These are phyloP conservation scores for Tromatobia lineatoria DNA, from an alignment of 2,888 invertebrate genomes.

Conservation along the genomic window DNA sequence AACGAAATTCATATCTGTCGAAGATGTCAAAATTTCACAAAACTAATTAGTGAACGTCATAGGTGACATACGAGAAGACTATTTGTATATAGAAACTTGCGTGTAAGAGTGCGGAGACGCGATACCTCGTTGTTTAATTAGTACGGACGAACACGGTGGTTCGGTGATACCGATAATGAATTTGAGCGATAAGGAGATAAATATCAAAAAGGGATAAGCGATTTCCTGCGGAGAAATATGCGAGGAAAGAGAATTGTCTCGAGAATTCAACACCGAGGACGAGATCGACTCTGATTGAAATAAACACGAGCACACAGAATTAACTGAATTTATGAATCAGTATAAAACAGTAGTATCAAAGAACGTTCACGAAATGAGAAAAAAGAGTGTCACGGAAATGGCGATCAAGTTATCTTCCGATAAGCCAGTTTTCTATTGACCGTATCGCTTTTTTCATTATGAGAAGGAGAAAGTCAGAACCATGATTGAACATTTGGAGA, in stretches of 20 bases:
- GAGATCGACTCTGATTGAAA: slow-evolving; percentile 51
- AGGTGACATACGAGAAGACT: slow-evolving; percentile 36
- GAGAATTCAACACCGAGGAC: slow-evolving; percentile 21
- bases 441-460: slow-evolving; percentile 73
- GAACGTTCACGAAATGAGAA: slow-evolving; percentile 63
- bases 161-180: slow-evolving; percentile 63
- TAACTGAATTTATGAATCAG: slow-evolving; percentile 48
- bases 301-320: slow-evolving; percentile 31
- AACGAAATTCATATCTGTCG: slow-evolving; percentile 29
- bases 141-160: slow-evolving; percentile 61
- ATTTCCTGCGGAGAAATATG: slow-evolving; percentile 49
- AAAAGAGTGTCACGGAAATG: slow-evolving; percentile 69
- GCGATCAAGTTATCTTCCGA: slow-evolving; percentile 71
- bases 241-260: slow-evolving; percentile 45
- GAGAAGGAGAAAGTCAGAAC: slow-evolving; percentile 71
- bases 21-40: slow-evolving; percentile 54
- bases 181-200: slow-evolving; percentile 37
- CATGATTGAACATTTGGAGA: slow-evolving; percentile 46
- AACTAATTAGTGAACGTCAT: slow-evolving; percentile 64
- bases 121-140: slow-evolving; percentile 64
- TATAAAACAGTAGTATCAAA: slow-evolving; percentile 35
- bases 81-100: slow-evolving; percentile 64
- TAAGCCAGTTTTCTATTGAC: slow-evolving; percentile 71
- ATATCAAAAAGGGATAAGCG: slow-evolving; percentile 45
- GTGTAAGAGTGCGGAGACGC: slow-evolving; percentile 55